Evolutionary conservation across 2,888 invertebrate genomes (phyloP), one percentile per base, ranked within the genome.

Genomic region (Neoaliturus tenellus): DNA sequence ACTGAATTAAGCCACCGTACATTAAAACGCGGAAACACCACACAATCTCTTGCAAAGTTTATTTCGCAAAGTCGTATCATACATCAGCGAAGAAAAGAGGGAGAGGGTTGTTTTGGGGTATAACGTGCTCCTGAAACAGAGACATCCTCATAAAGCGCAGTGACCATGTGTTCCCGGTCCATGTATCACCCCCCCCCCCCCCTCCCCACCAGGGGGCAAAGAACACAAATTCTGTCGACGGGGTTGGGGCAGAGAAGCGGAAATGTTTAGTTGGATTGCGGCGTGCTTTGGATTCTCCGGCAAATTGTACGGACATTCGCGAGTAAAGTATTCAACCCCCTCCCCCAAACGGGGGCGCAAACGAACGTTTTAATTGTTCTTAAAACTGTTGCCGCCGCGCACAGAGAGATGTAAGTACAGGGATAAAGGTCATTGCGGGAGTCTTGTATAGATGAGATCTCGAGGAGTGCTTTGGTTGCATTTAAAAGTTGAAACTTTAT

Each of bases 181-280:
- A 78, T 78, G 78, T 35, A 31, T 78, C 78, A 33, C 33, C n/a
- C 44, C 67, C 67, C 6, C 67, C 31, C 71, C 71, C 25, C 25
- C 41, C 75, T 48, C 39, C 41, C 14, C 48, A 25, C 2, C 12
- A 25, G 75, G 3, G 25, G 78, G 35, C 51, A 78, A 78, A 55
- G 55, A 78, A 78, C 78, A 78, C 78, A 51, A 75, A 48, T 75
- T 48, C 71, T 41, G 41, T 31, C 35, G 31, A 28, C 35, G 69
- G 69, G 31, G 75, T 48, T 20, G 78, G 35, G 55, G 78, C 73
- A 75, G 23, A 17, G 39, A 17, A 28, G 73, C 44, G 44, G 73
- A 75, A 75, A 44, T 75, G 25, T 44, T 75, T 75, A 78, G 78
- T 78, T 78, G 55, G 78, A 78, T 78, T 78, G 78, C 44, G 75